Conservation (phyloP, 1,140 invertebrate species). For the Proales similis region DNA sequence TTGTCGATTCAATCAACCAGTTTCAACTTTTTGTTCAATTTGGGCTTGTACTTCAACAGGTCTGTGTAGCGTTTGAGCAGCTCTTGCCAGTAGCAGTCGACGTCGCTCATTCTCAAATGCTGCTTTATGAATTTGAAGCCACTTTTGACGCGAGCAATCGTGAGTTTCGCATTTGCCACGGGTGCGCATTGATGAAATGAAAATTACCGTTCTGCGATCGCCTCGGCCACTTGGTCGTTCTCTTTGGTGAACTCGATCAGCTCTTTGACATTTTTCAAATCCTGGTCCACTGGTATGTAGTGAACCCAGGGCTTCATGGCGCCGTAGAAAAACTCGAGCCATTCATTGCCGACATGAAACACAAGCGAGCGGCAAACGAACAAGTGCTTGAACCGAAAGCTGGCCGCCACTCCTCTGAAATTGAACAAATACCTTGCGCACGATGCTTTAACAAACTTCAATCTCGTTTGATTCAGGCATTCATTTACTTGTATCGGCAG, state of each 20-base stretch:
- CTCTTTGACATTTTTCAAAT: conserved; percentile 54
- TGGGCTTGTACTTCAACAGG: conserved; percentile 61
- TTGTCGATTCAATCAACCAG: conserved; percentile 12
- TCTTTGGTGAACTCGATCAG: conserved; percentile 69
- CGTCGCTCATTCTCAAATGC: conserved; percentile 71
- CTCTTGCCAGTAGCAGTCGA: conserved; percentile 77
- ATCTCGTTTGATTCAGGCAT: neutral
- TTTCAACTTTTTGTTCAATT: conserved; percentile 37
- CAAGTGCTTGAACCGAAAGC: conserved; percentile 90
- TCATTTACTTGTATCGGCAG: conserved; percentile 70
- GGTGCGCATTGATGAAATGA: neutral
- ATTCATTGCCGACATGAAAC: conserved; percentile 86
- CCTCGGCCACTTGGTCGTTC: conserved; percentile 66
- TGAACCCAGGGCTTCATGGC: conserved; percentile 88
- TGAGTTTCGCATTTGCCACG: neutral
- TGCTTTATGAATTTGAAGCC: conserved; percentile 74
- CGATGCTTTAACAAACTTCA: neutral
- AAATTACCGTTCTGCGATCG: conserved; percentile 66
- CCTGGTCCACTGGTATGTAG: conserved; percentile 71
- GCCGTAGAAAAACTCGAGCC: conserved; percentile 90
- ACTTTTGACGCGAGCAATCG: conserved; percentile 44
- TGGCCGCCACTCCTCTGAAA: conserved; percentile 88
- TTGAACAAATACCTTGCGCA: conserved; percentile 76
- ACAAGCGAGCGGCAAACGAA: conserved; percentile 88
- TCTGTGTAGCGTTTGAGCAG: conserved; percentile 70